These are phyloP conservation scores for Sebastes wilsoni DNA, from an alignment of 2,797 vertebrate species.

Conservation along the genomic window DNA sequence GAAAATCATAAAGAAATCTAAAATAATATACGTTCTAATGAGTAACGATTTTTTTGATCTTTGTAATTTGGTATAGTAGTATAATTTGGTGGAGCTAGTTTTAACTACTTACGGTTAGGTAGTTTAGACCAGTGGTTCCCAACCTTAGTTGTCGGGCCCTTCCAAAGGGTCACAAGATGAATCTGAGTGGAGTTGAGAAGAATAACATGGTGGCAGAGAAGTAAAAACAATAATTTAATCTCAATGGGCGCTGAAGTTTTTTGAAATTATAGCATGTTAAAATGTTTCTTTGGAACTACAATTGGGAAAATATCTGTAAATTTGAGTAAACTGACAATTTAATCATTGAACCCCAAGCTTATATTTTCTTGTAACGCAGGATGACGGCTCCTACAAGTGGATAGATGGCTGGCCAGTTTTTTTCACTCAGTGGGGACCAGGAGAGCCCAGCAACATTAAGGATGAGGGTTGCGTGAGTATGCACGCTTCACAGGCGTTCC, in stretches of 20 bases:
- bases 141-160: background rate
- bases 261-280: background rate
- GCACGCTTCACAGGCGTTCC: constrained; percentile 56
- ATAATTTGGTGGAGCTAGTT: background rate
- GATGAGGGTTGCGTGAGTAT: constrained; percentile 84
- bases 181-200: background rate
- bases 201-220: background rate
- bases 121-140: background rate
- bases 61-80: constrained; percentile 32
- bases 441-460: constrained; percentile 77
- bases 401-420: constrained; percentile 84
- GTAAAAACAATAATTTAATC: background rate
- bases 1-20: constrained; percentile 27
- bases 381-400: constrained; percentile 74
- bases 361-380: constrained; percentile 44
- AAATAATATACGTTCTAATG: constrained; percentile 23
- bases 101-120: background rate
- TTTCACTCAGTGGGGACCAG: constrained; percentile 85
- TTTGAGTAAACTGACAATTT: background rate
- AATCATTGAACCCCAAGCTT: background rate
- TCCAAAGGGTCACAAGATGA: background rate
- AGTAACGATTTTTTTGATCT: constrained; percentile 9
- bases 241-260: background rate
- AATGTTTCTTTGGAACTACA: background rate
- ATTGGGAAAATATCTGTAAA: background rate